Conservation (phyloP, 2,797 vertebrate genomes). For the Melanotaenia trifasciata region DNA sequence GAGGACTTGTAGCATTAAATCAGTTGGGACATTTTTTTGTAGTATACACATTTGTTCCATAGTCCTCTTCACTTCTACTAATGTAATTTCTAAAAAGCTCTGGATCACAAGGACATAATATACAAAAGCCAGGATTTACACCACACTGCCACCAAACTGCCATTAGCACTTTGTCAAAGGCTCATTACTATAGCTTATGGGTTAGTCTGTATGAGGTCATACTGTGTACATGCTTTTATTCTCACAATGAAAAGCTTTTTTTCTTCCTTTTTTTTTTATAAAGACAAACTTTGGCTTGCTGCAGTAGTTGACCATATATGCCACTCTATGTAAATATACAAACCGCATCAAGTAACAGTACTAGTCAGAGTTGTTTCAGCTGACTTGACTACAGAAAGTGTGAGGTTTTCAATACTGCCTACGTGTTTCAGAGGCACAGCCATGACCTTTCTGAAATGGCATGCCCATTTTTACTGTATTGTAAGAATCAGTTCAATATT, state of each 20-base stretch:
- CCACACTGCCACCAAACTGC: slow-evolving; percentile 42
- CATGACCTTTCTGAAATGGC: not conserved
- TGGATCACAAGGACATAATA: slow-evolving; percentile 34
- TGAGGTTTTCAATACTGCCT: not conserved
- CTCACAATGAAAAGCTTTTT: slow-evolving; percentile 2
- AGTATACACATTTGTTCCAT: slow-evolving; percentile 34
- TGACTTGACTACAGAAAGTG: not conserved
- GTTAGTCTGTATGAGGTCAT: slow-evolving; percentile 51
- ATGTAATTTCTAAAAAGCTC: slow-evolving; percentile 52
- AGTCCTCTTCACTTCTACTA: slow-evolving; percentile 40
- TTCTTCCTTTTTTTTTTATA: not conserved
- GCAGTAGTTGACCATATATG: not conserved
- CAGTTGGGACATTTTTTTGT: slow-evolving; percentile 1
- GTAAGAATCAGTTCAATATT: no score
- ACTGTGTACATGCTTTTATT: slow-evolving; percentile 46
- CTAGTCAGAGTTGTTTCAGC: not conserved
- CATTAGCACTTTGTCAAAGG: slow-evolving; percentile 62
- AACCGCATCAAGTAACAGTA: not conserved
- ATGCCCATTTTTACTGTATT: no score
- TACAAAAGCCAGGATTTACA: slow-evolving; percentile 55
- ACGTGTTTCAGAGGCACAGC: no score
- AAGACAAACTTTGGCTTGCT: not conserved
- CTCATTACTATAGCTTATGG: slow-evolving; percentile 63
- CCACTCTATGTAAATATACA: not conserved
- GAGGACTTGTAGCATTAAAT: not conserved